A percentile compares a stretch with the other conserved stretches of the same genome.
phyloP scores from a whole-genome alignment of 1,140 invertebrate genomes.

The Ceratitis capitata region DNA sequence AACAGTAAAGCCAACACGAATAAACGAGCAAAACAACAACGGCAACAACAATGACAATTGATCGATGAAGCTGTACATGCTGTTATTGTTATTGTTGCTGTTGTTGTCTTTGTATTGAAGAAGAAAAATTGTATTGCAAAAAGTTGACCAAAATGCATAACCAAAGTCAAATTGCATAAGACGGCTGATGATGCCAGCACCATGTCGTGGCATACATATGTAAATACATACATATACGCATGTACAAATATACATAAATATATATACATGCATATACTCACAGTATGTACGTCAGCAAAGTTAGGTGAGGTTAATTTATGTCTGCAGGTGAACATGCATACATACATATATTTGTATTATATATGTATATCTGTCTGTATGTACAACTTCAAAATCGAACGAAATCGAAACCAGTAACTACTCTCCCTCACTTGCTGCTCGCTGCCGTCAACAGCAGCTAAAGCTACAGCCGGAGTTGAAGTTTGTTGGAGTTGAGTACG shows the following conservation, averaged over 20 bases:
- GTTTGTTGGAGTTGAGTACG: not conserved
- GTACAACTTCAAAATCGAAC: not conserved
- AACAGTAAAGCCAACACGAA: not conserved
- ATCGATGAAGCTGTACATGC: not conserved
- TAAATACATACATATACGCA: no score
- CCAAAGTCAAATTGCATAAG: conserved; percentile 37
- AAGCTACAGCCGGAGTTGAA: not conserved
- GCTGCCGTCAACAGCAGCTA: not conserved
- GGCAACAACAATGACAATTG: no score
- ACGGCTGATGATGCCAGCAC: not conserved
- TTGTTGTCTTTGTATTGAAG: not conserved
- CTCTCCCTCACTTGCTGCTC: not conserved
- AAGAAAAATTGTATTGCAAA: not conserved
- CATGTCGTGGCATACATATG: not conserved
- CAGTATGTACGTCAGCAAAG: not conserved
- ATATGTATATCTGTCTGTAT: not conserved
- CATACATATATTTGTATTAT: not conserved
- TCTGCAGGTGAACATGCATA: not conserved
- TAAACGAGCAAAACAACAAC: not conserved
- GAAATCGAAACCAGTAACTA: conserved; percentile 17
- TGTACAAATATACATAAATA: no score
- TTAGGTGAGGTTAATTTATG: conserved; percentile 24
- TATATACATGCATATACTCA: not conserved
- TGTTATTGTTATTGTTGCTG: not conserved
- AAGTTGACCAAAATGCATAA: conserved; percentile 24